Base-by-base conservation (phyloP, 2,113 vertebrate genomes). In the Pavo muticus region DNA sequence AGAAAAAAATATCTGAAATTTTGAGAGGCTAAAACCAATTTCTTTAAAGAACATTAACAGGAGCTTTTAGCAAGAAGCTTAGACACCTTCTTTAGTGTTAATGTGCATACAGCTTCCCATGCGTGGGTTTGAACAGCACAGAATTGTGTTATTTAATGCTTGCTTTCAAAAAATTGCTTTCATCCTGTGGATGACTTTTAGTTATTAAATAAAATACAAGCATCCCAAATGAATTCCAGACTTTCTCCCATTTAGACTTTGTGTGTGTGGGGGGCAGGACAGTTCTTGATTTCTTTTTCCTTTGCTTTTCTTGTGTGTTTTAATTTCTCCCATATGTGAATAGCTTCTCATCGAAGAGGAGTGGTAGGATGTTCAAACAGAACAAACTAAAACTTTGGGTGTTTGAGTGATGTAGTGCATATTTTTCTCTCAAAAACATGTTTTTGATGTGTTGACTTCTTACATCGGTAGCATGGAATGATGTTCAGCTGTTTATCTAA, bases 11-110 rank as follows among this genome's bases (percentile, higher is more conserved):
- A 42, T 77, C 10, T 6, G 44, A 7, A 84, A 39, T 68, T 90
- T 60, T 29, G 29, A 63, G 57, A 74, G 30, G 3, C 27, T 70
- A 69, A 79, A 73, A 5, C 17, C 3, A 48, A 1, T 67, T 79
- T 69, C 6, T 79, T 69, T 73, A 12, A 54, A 70, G 50, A n/a
- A 59, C 7, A 8, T 37, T 73, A 87, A 24, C 44, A 54, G 61
- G 80, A 71, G 12, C 8, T 9, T 85, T 83, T 64, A 59, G 14
- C 48, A 37, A 11, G 37, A 69, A 35, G 21, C 44, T 61, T 61
- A 37, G 59, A 57, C 8, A 48, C 10, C 29, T 75, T 72, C 40
- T 0, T 0, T 37, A 70, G 11, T 44, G 37, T 47, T 87, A 48
- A 20, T 54, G 25, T 65, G 45, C 54, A 3, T 23, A 2, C 29